A percentile compares a stretch with the other conserved stretches of the same genome.
These are phyloP conservation scores for Enhydra lutris DNA, from an alignment of 2,113 vertebrate species.

Conservation along the genomic window DNA sequence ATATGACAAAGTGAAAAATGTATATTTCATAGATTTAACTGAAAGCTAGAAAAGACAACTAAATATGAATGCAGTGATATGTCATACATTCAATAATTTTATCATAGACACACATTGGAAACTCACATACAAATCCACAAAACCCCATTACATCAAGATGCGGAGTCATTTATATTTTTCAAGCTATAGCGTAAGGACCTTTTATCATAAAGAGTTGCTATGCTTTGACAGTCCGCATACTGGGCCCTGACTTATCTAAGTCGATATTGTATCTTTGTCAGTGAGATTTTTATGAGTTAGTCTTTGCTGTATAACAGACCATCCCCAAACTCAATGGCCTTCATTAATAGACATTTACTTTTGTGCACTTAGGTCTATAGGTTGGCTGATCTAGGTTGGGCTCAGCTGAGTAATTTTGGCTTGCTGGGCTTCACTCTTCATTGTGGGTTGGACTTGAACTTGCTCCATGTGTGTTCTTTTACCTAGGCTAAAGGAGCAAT, in stretches of 20 bases:
- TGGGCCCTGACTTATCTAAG: not conserved
- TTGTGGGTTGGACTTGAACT: not conserved
- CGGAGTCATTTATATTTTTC: not conserved
- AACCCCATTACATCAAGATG: not conserved
- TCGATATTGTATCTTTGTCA: not conserved
- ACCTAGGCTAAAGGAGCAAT: not conserved
- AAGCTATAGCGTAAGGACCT: not conserved
- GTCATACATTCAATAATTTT: not conserved
- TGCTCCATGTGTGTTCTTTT: not conserved
- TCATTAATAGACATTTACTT: not conserved
- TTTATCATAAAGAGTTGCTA: not conserved
- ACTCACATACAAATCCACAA: not conserved
- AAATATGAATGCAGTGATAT: not conserved
- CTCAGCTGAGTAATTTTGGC: not conserved
- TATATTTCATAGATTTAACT: not conserved
- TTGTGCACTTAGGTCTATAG: not conserved
- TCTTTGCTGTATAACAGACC: not conserved
- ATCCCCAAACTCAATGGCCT: not conserved
- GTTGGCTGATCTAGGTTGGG: not conserved
- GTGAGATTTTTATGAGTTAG: not conserved
- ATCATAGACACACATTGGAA: not conserved
- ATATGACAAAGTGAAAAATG: not conserved
- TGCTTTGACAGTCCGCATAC: not conserved
- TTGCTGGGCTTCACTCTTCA: not conserved
- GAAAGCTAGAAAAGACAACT: not conserved